Evolutionary conservation across 2,113 vertebrate species (phyloP).

Genomic region (Phrynosoma platyrhinos): DNA sequence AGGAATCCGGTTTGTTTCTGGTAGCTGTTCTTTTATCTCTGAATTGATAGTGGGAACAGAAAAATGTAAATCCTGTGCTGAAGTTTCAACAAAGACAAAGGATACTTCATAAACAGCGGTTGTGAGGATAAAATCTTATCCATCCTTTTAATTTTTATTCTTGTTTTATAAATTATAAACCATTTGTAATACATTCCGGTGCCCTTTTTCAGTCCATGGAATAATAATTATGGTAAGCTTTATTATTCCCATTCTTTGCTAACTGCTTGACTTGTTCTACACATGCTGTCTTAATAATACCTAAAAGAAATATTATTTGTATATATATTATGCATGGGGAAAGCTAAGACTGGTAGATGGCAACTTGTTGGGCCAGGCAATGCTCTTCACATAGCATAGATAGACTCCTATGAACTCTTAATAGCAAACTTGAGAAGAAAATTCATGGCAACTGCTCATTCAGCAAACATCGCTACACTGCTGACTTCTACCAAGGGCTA

Average conservation of each 20-base stretch:
- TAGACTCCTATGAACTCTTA: not conserved
- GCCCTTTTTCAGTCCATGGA: not conserved
- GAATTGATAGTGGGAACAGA: conserved; percentile 19
- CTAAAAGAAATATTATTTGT: not conserved
- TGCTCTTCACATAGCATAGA: not conserved
- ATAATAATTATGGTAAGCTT: not conserved
- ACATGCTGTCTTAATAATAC: no score
- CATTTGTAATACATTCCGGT: not conserved
- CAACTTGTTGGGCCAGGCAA: not conserved
- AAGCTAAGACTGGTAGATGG: not conserved
- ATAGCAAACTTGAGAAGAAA: not conserved
- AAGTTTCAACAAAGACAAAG: conserved; percentile 17
- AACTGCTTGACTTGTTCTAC: not conserved
- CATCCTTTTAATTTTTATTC: conserved; percentile 13
- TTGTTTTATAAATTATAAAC: conserved; percentile 19
- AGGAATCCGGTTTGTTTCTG: conserved; percentile 47
- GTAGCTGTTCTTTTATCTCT: conserved; percentile 24
- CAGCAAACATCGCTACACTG: not conserved
- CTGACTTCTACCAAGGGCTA: not conserved
- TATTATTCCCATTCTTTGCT: not conserved
- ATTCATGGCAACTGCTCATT: not conserved
- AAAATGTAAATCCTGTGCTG: conserved; percentile 37
- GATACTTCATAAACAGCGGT: conserved; percentile 22
- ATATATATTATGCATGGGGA: not conserved
- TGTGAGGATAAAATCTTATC: not conserved